Conservation (phyloP, 2,797 vertebrate genomes). For the Parotocinclus haroldoi region DNA sequence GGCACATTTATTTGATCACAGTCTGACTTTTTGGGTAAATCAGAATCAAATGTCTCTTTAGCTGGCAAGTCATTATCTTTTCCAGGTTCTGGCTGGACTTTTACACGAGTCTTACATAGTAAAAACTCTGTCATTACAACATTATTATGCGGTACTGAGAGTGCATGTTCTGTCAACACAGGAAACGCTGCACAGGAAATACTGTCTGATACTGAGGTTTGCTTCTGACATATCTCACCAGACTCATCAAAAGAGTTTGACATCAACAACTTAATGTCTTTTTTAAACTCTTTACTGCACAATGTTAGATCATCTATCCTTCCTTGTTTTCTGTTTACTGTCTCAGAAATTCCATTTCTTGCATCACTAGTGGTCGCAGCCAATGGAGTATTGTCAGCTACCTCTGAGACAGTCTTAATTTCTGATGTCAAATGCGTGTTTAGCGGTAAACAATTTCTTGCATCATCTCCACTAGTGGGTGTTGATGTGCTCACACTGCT, state of each 20-base stretch:
- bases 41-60: slow-evolving; percentile 12
- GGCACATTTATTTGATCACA: slow-evolving; percentile 1
- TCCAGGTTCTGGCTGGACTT: slow-evolving; percentile 24
- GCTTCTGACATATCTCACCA: slow-evolving; percentile 23
- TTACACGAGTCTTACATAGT: slow-evolving; percentile 14
- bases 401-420: slow-evolving; percentile 27
- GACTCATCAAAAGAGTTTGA: slow-evolving; percentile 27
- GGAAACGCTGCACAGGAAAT: slow-evolving; percentile 32
- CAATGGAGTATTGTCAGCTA: background rate
- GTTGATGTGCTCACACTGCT: slow-evolving; percentile 23
- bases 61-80: background rate
- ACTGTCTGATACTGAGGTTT: slow-evolving; percentile 28
- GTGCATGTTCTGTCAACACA: slow-evolving; percentile 25
- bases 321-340: no score
- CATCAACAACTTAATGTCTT: slow-evolving; percentile 4
- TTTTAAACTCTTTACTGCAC: background rate
- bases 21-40: no score
- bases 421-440: slow-evolving; percentile 25
- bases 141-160: slow-evolving; percentile 11
- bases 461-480: slow-evolving; percentile 1
- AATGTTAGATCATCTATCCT: no score
- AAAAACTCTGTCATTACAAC: slow-evolving; percentile 22
- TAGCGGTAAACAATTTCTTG: slow-evolving; percentile 41
- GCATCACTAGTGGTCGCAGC: background rate
- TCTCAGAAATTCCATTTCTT: background rate